Evolutionary conservation across 2,797 vertebrate genomes (phyloP), one percentile per base, ranked within the genome.

Genomic region (Gephyroberyx darwinii): DNA sequence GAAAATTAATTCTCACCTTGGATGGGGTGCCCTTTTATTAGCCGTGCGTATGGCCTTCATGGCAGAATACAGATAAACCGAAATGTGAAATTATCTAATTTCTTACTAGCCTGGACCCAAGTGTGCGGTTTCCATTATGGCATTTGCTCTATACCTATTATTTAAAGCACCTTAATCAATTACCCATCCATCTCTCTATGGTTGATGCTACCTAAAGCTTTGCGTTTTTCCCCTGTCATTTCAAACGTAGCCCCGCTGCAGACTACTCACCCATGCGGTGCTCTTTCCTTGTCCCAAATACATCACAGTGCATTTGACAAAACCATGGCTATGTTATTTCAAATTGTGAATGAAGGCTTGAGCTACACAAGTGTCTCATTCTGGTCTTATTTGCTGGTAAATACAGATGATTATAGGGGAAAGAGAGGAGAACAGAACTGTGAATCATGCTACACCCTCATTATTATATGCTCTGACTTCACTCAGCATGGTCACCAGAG

Each of bases 291-390:
- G 90, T 79, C 88, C 91, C 82, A 89, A 90, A 92, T 92, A 90
- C 86, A 90, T 92, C 91, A 91, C 84, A 90, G 72, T 75, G 82
- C 81, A 90, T 90, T 89, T 87, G 66, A 75, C 67, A 69, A 80
- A 88, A 78, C 20, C 65, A 55, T 60, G 19, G 71, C 67, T 60
- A 37, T 75, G 60, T 52, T 73, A 8, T 77, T 75, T 39, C 26
- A 85, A 86, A 65, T 76, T 69, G 37, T 73, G 67, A 78, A 82
- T 73, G 65, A 76, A 55, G 61, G 66, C n/a, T 22, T 17, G 66
- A 64, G 76, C 66, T 56, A 71, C 57, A 37, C 31, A 80, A 53
- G 39, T 65, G 69, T 64, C 33, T 51, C 62, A 54, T 31, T 35
- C 13, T 5, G n/a, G 8, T 65, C 52, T 63, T n/a, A 26, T 60